phyloP scores from a whole-genome alignment of 1,140 invertebrate genomes.

The Acromyrmex echinatior region DNA sequence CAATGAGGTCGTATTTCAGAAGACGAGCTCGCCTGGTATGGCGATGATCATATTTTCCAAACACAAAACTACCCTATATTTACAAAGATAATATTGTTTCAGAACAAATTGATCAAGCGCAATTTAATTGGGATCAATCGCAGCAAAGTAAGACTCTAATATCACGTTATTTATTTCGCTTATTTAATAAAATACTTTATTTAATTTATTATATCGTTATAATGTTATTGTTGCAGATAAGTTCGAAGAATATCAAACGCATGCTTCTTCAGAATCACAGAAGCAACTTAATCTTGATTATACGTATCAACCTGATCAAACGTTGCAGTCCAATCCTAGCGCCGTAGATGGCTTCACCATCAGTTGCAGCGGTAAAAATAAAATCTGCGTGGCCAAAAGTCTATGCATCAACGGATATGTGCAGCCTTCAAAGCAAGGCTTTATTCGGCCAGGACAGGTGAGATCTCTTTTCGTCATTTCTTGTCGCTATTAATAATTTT shows the following conservation, averaged over 20 bases:
- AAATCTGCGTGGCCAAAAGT: conserved; percentile 52
- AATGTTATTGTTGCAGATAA: neutral
- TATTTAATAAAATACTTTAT: too few species aligned
- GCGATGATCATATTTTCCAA: conserved; percentile 4
- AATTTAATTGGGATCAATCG: conserved; percentile 31
- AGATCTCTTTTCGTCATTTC: neutral
- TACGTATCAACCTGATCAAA: conserved; percentile 32
- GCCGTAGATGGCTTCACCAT: conserved; percentile 46
- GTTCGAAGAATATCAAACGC: conserved; percentile 25
- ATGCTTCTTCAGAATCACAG: conserved; percentile 4
- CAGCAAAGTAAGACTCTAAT: conserved; percentile 29
- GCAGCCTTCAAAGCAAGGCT: conserved; percentile 1
- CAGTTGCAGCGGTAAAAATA: conserved; percentile 62
- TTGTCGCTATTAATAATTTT: neutral
- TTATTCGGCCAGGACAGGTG: conserved; percentile 46
- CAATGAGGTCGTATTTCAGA: conserved; percentile 5
- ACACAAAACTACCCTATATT: neutral
- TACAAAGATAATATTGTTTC: conserved; percentile 22
- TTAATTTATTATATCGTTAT: neutral
- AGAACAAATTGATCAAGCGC: conserved; percentile 19
- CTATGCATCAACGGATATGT: conserved; percentile 67
- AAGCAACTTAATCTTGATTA: conserved; percentile 34
- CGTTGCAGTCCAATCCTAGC: neutral
- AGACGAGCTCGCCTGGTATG: conserved; percentile 6
- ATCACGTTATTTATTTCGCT: neutral